Evolutionary conservation across 2,888 invertebrate genomes (phyloP), one percentile per base, ranked within the genome.

Genomic region (Leucozona laternaria): DNA sequence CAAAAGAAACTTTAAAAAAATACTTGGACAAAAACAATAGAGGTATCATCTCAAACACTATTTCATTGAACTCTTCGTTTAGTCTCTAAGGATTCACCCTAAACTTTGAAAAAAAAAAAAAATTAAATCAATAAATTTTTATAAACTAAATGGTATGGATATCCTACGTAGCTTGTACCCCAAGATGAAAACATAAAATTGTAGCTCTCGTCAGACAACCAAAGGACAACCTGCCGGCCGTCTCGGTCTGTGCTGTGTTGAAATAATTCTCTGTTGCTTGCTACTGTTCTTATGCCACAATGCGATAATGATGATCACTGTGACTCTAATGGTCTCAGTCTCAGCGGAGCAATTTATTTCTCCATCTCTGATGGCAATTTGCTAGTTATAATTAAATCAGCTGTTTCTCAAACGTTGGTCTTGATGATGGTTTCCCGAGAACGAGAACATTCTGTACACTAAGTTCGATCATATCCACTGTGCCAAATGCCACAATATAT

Each of bases 321-420:
- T 48, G 60, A 62, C 62, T 57, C 71, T 72, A 81, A 82, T 79
- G 78, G 78, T 34, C 66, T 71, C 75, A 64, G 78, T 34, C 66
- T 71, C 75, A 64, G 53, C 45, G 75, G 75, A 75, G 20, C 82
- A 82, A 71, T 82, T 82, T 86, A 75, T 86, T 79, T 70, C 66
- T 79, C n/a, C 53, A 8, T 53, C 25, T 53, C 48, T 79, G 82
- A 79, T 82, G 64, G 82, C 82, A 86, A 86, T 86, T 86, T 86
- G 86, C 82, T 86, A 73, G 57, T 79, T 82, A 82, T 86, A 86
- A 86, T 82, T 86, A 79, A 86, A 86, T 82, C 82, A 82, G 75
- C 57, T 48, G 71, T 64, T 81, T 57, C 22, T 70, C 50, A 40
- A 58, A 48, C 55, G 40, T 53, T 66, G n/a, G n/a, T n/a, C n/a